A percentile compares a stretch with the other conserved stretches of the same genome.
These are phyloP conservation scores for Hydriomena furcata DNA, from an alignment of 2,888 invertebrate genomes.

Conservation along the genomic window DNA sequence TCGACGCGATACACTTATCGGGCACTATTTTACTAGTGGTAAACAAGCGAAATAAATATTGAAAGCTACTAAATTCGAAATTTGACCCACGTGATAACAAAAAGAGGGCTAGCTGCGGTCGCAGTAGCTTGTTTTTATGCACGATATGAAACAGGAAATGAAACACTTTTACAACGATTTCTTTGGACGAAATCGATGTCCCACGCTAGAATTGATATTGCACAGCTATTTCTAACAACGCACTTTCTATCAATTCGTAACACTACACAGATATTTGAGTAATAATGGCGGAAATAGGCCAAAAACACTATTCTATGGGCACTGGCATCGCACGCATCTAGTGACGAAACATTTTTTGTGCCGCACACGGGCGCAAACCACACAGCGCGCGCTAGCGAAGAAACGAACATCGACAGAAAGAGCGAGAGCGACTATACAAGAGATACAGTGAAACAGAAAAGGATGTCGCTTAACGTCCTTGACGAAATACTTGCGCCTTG, in stretches of 20 bases:
- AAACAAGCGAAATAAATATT: slow-evolving; percentile 32
- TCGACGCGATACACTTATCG: slow-evolving; percentile 25
- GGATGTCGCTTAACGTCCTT: slow-evolving; percentile 61
- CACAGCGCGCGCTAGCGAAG: slow-evolving; percentile 10
- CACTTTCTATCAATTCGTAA: slow-evolving; percentile 42
- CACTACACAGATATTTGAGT: slow-evolving; percentile 58
- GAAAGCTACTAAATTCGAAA: slow-evolving; percentile 62
- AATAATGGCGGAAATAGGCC: slow-evolving; percentile 78
- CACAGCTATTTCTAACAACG: slow-evolving; percentile 20
- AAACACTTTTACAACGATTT: slow-evolving; percentile 67
- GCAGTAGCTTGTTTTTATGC: slow-evolving; percentile 76
- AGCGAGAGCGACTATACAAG: slow-evolving; percentile 39
- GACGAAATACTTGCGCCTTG: slow-evolving; percentile 66
- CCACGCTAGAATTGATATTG: slow-evolving; percentile 12
- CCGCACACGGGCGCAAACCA: slow-evolving; percentile 52
- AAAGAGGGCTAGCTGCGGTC: slow-evolving; percentile 74
- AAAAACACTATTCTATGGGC: slow-evolving; percentile 70
- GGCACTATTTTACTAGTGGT: slow-evolving; percentile 19
- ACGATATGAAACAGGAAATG: slow-evolving; percentile 79
- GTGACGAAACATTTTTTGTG: slow-evolving; percentile 67
- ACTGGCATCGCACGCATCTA: slow-evolving; percentile 63
- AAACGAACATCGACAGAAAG: slow-evolving; percentile 16
- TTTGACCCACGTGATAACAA: slow-evolving; percentile 82
- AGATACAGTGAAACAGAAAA: slow-evolving; percentile 57
- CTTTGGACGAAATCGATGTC: slow-evolving; percentile 24